phyloP scores from a whole-genome alignment of 2,888 invertebrate genomes.

The Miltochrista miniata region DNA sequence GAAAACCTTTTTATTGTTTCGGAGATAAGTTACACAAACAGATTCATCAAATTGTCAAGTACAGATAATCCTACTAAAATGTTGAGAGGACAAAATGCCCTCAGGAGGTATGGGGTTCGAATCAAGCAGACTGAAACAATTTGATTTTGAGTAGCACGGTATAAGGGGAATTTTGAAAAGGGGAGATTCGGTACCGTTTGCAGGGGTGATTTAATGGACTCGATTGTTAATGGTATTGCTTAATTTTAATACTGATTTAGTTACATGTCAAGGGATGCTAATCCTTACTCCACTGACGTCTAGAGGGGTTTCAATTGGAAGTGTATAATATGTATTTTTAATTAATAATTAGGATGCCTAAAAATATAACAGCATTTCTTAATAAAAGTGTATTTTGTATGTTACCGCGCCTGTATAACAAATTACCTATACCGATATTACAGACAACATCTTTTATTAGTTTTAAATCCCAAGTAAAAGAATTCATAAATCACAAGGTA shows the following conservation, averaged over 20 bases:
- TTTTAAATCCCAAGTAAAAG: too few species aligned
- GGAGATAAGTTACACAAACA: constrained; percentile 11
- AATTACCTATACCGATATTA: too few species aligned
- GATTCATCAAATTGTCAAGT: constrained; percentile 21
- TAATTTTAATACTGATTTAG: constrained; percentile 19
- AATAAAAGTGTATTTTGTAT: too few species aligned
- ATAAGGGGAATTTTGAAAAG: constrained; percentile 20
- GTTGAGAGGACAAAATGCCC: constrained; percentile 19
- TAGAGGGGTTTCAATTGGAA: background rate
- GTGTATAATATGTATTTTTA: background rate
- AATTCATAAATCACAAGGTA: too few species aligned
- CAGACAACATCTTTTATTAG: too few species aligned
- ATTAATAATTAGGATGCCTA: background rate
- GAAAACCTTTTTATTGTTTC: background rate
- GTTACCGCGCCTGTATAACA: too few species aligned
- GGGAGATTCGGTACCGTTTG: constrained; percentile 16
- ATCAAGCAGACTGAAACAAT: constrained; percentile 53
- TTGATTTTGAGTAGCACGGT: constrained; percentile 48
- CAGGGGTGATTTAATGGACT: constrained; percentile 10
- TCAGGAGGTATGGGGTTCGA: constrained; percentile 27
- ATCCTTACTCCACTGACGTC: background rate
- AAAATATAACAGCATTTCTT: too few species aligned
- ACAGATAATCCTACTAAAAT: constrained; percentile 27
- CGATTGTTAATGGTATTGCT: too few species aligned
- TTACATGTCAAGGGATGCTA: constrained; percentile 5